Evolutionary conservation across 2,888 invertebrate genomes (phyloP).

Genomic region (Trichopoda pennipes): DNA sequence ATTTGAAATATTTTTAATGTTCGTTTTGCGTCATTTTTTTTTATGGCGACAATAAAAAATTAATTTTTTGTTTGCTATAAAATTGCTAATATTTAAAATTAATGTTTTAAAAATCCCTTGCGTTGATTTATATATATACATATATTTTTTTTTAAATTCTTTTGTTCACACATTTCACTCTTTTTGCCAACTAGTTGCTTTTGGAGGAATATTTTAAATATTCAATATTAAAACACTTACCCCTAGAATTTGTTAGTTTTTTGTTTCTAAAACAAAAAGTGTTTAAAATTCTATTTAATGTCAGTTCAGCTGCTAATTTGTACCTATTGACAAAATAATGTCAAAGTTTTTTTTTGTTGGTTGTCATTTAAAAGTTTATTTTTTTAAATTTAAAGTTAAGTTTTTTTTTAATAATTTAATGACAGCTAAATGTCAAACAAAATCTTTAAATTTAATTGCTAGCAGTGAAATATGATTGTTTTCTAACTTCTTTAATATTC

Average conservation of each 20-base stretch:
- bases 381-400: conserved; percentile 8
- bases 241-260: conserved; percentile 50
- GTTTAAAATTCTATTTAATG: not conserved
- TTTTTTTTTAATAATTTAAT: conserved; percentile 61
- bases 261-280: not conserved
- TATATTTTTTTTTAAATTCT: conserved; percentile 52
- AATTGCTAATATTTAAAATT: conserved; percentile 65
- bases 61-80: conserved; percentile 34
- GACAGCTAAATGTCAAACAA: conserved; percentile 57
- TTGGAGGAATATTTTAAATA: not conserved
- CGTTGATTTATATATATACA: conserved; percentile 63
- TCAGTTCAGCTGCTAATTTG: conserved; percentile 65
- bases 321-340: conserved; percentile 64
- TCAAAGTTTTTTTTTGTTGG: conserved; percentile 32
- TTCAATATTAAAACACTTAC: not conserved
- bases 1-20: conserved; percentile 55
- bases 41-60: conserved; percentile 67
- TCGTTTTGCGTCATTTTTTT: conserved; percentile 67
- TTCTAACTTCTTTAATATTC: conserved; percentile 13
- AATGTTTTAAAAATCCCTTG: conserved; percentile 65
- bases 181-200: not conserved
- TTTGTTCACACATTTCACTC: conserved; percentile 37
- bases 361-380: too few species aligned
- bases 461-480: conserved; percentile 10
- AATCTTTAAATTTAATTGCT: conserved; percentile 23